Conservation (phyloP, 2,797 vertebrate genomes). For the Sylvilagus floridanus region DNA sequence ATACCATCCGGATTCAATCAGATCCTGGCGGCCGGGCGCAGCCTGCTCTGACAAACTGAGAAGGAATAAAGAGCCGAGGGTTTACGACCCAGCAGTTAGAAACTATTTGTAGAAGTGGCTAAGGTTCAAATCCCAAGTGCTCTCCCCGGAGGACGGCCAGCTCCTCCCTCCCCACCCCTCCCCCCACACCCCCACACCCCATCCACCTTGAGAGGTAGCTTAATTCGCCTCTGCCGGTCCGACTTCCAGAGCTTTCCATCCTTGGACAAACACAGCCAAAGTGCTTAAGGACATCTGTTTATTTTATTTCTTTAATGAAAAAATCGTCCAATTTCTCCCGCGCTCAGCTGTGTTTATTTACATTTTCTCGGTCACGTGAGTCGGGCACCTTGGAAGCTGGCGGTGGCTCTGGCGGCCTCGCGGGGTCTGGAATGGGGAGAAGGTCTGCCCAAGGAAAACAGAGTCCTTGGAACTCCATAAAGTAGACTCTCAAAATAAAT, state of each 20-base stretch:
- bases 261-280: conserved; percentile 91
- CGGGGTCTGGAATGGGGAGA: conserved; percentile 83
- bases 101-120: conserved; percentile 88
- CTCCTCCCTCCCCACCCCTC: conserved; percentile 65
- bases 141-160: conserved; percentile 83
- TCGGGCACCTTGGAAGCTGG: conserved; percentile 86
- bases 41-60: conserved; percentile 82
- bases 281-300: conserved; percentile 92
- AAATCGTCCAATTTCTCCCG: conserved; percentile 89
- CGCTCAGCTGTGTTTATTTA: conserved; percentile 93
- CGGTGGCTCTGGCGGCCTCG: conserved; percentile 73
- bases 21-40: conserved; percentile 74
- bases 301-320: conserved; percentile 93
- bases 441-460: conserved; percentile 89
- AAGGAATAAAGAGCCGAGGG: conserved; percentile 82
- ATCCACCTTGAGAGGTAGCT: conserved; percentile 83
- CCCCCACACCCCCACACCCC: not conserved
- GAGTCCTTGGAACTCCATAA: conserved; percentile 89
- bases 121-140: conserved; percentile 87
- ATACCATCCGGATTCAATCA: conserved; percentile 81
- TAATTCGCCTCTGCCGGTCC: conserved; percentile 85
- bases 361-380: conserved; percentile 88
- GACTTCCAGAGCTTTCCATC: conserved; percentile 87
- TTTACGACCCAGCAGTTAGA: conserved; percentile 87
- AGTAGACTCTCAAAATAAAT: conserved; percentile 91